A percentile compares a stretch with the other conserved stretches of the same genome.
phyloP scores from a whole-genome alignment of 2,888 invertebrate species.

The Acanthosoma haemorrhoidale region DNA sequence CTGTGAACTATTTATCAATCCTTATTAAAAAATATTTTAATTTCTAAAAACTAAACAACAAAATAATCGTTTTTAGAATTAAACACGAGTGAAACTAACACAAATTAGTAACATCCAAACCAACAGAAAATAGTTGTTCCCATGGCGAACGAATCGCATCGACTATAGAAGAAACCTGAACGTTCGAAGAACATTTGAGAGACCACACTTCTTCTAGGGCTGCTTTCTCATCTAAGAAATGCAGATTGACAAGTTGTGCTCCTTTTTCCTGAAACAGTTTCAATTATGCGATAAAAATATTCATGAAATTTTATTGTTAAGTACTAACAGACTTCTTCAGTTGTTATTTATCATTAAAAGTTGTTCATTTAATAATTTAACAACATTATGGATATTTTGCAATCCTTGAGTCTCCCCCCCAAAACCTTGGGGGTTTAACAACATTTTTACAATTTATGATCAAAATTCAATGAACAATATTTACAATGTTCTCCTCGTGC shows the following conservation, averaged over 20 bases:
- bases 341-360: no score
- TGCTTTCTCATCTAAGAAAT: conserved; percentile 52
- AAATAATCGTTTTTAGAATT: no score
- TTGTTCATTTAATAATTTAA: no score
- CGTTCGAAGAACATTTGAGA: conserved; percentile 58
- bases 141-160: conserved; percentile 57
- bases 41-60: no score
- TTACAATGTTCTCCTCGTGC: no score
- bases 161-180: conserved; percentile 60
- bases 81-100: neutral
- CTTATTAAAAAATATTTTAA: no score
- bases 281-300: neutral
- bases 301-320: neutral
- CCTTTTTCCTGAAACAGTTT: conserved; percentile 44
- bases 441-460: no score
- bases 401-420: no score
- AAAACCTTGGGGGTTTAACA: no score
- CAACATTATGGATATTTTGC: no score
- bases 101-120: conserved; percentile 46
- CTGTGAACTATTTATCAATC: no score
- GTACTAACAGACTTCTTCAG: neutral
- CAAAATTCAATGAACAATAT: no score
- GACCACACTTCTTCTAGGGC: conserved; percentile 41
- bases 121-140: conserved; percentile 53
- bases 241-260: conserved; percentile 46